Evolutionary conservation across 2,113 vertebrate genomes (phyloP).

Genomic region (Oenanthe melanoleuca): DNA sequence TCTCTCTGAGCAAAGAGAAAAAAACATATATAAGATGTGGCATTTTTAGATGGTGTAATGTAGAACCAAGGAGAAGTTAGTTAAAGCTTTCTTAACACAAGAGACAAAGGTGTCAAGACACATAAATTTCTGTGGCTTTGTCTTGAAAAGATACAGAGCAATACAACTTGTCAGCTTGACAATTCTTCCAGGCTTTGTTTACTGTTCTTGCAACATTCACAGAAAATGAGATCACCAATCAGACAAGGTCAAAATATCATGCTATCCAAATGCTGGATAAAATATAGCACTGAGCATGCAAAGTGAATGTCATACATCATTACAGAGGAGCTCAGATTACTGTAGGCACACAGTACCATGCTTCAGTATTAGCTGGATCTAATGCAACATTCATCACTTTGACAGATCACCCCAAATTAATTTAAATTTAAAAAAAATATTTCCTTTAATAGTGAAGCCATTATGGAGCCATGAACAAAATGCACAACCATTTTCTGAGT

Average conservation of each 20-base stretch:
- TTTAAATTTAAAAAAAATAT: neutral
- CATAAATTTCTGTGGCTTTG: conserved; percentile 31
- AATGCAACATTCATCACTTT: neutral
- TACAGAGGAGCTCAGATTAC: conserved; percentile 13
- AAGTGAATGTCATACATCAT: neutral
- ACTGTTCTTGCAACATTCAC: neutral
- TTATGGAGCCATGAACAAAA: neutral
- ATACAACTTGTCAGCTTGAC: conserved; percentile 33
- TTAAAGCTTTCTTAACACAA: conserved; percentile 23
- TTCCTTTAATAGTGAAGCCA: neutral
- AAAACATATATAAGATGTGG: conserved; percentile 24
- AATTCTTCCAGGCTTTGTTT: conserved; percentile 25
- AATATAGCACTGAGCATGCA: neutral
- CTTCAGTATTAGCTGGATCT: neutral
- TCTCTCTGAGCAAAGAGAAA: neutral
- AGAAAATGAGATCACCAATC: conserved; percentile 31
- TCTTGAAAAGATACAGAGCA: conserved; percentile 36
- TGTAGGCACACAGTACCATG: neutral
- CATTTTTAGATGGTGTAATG: conserved; percentile 24
- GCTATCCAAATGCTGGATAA: conserved; percentile 11
- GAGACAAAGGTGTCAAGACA: conserved; percentile 44
- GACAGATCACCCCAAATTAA: neutral
- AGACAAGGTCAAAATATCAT: conserved; percentile 38
- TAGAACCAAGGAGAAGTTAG: conserved; percentile 4
- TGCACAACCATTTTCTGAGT: neutral